These are phyloP conservation scores for Crax fasciolata DNA, from an alignment of 2,797 vertebrate species.

Conservation along the genomic window DNA sequence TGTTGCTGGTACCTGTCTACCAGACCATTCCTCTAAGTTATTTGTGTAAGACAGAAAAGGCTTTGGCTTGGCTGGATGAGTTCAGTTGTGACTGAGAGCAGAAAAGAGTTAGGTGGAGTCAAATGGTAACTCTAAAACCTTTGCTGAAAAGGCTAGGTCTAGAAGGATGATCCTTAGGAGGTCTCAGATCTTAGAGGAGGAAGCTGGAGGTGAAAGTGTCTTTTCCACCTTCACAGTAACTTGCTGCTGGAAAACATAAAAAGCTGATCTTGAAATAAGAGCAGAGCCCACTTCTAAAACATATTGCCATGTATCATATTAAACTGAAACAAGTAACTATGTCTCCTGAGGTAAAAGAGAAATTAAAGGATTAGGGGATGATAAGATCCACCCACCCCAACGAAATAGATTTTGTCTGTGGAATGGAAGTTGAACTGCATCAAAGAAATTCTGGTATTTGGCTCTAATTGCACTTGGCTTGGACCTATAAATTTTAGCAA, in stretches of 20 bases:
- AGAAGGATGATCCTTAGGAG: fast-evolving
- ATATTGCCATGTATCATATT: background rate
- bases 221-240: background rate
- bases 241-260: background rate
- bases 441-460: background rate
- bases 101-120: background rate
- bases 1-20: background rate
- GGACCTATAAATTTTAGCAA: background rate
- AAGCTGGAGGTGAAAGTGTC: background rate
- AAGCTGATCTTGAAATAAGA: no score
- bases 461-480: background rate
- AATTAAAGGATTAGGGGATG: background rate
- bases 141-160: background rate
- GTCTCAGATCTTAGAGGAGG: background rate
- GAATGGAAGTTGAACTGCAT: background rate
- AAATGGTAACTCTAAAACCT: background rate
- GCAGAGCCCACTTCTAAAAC: background rate
- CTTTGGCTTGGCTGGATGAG: background rate
- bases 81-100: background rate
- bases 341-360: background rate
- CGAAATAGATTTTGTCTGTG: background rate
- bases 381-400: fast-evolving
- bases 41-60: background rate
- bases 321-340: background rate
- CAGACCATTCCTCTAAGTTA: background rate